phyloP scores from a whole-genome alignment of 2,797 vertebrate genomes.

The Eulemur rubriventer region DNA sequence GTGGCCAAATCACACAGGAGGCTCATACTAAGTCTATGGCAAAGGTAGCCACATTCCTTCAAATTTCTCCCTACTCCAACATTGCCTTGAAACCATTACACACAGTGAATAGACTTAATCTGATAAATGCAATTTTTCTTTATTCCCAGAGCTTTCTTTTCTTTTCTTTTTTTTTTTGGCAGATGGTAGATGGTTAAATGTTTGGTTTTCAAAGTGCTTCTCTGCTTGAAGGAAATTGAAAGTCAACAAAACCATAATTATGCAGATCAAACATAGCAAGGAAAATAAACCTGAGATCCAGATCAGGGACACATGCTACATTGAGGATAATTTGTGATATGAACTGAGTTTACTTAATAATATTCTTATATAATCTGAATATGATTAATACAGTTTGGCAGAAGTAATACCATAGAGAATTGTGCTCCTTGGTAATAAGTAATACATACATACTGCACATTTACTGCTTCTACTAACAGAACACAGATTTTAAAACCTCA shows the following conservation, averaged over 20 bases:
- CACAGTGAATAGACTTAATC: not conserved
- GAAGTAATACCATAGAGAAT: constrained; percentile 56
- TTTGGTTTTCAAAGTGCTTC: constrained; percentile 54
- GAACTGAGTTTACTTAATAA: constrained; percentile 47
- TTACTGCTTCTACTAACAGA: constrained; percentile 53
- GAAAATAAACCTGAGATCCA: constrained; percentile 47
- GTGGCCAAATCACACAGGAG: not conserved
- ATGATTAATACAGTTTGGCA: constrained; percentile 65
- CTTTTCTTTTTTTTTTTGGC: not conserved
- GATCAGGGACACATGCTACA: not conserved
- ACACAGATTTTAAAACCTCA: constrained; percentile 43
- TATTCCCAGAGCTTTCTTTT: not conserved
- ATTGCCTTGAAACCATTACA: constrained; percentile 30
- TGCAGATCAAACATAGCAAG: constrained; percentile 50
- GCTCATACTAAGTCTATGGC: not conserved
- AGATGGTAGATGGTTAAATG: not conserved
- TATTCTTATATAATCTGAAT: constrained; percentile 56
- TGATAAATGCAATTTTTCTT: not conserved
- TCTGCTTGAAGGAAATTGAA: constrained; percentile 47
- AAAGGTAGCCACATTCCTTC: not conserved
- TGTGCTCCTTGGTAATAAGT: constrained; percentile 34
- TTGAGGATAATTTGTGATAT: constrained; percentile 39
- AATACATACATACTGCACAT: constrained; percentile 60
- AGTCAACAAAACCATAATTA: constrained; percentile 68
- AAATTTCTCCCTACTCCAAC: not conserved